Conservation (phyloP, 2,797 vertebrate species). For the Diplodus sargus region DNA sequence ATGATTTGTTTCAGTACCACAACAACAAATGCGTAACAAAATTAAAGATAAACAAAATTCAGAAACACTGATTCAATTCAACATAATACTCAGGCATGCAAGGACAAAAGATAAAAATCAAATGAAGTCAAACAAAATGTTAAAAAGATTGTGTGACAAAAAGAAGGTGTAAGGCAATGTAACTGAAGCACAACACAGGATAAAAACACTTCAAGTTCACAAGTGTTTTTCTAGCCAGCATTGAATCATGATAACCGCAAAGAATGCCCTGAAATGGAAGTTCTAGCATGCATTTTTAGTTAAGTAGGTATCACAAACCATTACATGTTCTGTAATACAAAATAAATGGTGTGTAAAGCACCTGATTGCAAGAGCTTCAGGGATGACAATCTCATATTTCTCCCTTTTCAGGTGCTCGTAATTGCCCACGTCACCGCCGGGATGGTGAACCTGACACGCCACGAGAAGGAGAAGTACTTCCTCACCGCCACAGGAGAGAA, state of each 20-base stretch:
- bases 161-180: neutral
- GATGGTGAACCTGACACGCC: slow-evolving; percentile 82
- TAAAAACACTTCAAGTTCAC: neutral
- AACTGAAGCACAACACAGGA: no score
- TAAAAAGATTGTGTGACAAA: neutral
- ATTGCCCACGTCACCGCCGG: slow-evolving; percentile 89
- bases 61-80: neutral
- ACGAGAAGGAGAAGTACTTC: slow-evolving; percentile 90
- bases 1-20: neutral
- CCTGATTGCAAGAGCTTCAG: neutral
- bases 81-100: neutral
- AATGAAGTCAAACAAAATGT: neutral
- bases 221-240: neutral
- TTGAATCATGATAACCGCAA: neutral
- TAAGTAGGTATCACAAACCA: neutral
- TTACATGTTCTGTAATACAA: neutral
- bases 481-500: slow-evolving; percentile 80
- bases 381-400: slow-evolving; percentile 6
- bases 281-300: neutral
- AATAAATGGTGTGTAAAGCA: neutral
- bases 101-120: neutral
- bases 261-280: neutral
- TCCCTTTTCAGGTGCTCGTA: slow-evolving; percentile 81
- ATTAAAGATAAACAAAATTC: no score
- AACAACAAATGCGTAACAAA: neutral